phyloP scores from a whole-genome alignment of 2,113 vertebrate species.

The Pelobates fuscus region DNA sequence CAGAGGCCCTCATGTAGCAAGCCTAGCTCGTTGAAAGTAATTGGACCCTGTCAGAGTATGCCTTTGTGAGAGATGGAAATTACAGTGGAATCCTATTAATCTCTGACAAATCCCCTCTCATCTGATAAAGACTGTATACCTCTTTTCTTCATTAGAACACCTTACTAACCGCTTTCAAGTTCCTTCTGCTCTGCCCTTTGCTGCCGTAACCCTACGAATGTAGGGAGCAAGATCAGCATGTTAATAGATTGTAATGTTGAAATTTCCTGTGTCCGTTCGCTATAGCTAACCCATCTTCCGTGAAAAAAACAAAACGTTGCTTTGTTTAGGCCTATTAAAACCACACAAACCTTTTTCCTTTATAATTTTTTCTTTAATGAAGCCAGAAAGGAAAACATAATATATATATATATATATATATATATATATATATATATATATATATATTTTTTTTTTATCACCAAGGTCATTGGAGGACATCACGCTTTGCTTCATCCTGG shows the following conservation, averaged over 20 bases:
- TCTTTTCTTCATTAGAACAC: slow-evolving; percentile 56
- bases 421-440: too few species aligned
- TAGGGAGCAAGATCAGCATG: slow-evolving; percentile 17
- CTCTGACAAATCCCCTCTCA: slow-evolving; percentile 68
- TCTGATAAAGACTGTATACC: slow-evolving; percentile 65
- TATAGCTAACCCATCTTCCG: too few species aligned
- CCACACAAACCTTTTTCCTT: too few species aligned
- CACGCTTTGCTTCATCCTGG: too few species aligned
- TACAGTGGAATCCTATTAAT: slow-evolving; percentile 79
- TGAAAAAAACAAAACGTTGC: too few species aligned
- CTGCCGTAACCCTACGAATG: slow-evolving; percentile 7
- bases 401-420: too few species aligned
- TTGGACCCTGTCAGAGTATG: slow-evolving; percentile 72
- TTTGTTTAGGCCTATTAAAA: too few species aligned
- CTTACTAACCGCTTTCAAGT: slow-evolving; percentile 14
- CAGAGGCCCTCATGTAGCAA: slow-evolving; percentile 68
- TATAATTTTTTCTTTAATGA: too few species aligned
- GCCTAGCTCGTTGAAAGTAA: slow-evolving; percentile 66
- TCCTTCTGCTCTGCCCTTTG: background rate
- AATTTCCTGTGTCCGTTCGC: background rate
- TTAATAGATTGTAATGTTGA: slow-evolving; percentile 1
- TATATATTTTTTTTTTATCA: too few species aligned
- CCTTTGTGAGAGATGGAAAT: slow-evolving; percentile 73
- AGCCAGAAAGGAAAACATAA: too few species aligned
- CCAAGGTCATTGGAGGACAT: too few species aligned